Conservation (phyloP, 1,140 invertebrate species). For the Drosophila willistoni region DNA sequence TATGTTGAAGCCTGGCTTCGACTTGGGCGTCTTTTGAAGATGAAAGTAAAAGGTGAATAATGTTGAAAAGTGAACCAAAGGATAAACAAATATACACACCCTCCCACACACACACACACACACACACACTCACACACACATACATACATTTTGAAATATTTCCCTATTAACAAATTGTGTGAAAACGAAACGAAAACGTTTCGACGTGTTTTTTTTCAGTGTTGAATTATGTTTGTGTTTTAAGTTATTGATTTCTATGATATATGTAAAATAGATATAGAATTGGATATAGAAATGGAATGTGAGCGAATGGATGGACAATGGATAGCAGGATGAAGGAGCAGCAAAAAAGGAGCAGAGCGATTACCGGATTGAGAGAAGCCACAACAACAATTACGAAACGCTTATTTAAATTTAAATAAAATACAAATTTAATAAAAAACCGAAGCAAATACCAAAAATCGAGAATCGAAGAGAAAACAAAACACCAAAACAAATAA, state of each 20-base stretch:
- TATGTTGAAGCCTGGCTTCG: constrained; percentile 50
- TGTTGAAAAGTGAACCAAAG: neutral
- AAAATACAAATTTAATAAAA: constrained; percentile 37
- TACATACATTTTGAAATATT: neutral
- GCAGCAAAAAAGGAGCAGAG: too few relatives aligned
- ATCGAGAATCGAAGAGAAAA: constrained; percentile 16
- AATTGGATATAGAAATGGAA: constrained; percentile 22
- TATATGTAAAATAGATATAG: constrained; percentile 34
- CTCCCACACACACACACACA: neutral
- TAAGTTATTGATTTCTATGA: neutral
- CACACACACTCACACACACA: neutral
- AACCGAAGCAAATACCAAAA: constrained; percentile 35
- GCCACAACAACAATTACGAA: constrained; percentile 24
- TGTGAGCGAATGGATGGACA: constrained; percentile 1
- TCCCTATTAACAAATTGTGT: constrained; percentile 14
- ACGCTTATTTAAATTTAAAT: constrained; percentile 20
- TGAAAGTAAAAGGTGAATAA: constrained; percentile 35
- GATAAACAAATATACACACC: neutral
- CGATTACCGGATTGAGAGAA: neutral
- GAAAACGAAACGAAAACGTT: neutral
- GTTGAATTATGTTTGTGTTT: constrained; percentile 33
- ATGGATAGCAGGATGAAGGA: neutral
- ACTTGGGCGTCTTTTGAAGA: constrained; percentile 43
- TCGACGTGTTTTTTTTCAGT: neutral
- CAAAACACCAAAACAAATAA: constrained; percentile 12